A percentile compares a stretch with the other conserved stretches of the same genome.
phyloP scores from a whole-genome alignment of 2,113 vertebrate species.

The Brachyistius frenatus region DNA sequence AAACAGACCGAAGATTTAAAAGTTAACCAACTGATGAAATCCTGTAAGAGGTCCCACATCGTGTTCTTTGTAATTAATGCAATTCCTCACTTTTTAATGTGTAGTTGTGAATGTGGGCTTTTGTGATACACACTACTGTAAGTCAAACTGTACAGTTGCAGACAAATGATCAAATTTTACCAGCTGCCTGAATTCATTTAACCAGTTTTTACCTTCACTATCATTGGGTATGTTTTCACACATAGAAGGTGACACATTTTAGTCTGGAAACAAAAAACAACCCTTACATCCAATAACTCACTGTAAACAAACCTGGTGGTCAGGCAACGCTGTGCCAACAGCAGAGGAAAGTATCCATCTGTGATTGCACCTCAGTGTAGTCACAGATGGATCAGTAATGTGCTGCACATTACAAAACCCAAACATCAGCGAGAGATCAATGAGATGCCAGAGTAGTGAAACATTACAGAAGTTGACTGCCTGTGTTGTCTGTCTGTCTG shows the following conservation, averaged over 20 bases:
- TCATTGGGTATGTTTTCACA: constrained; percentile 29
- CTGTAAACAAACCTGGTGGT: constrained; percentile 45
- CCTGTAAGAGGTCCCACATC: not conserved
- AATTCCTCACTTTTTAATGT: constrained; percentile 23
- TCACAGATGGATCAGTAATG: constrained; percentile 54
- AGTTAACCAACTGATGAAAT: constrained; percentile 4
- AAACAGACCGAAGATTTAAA: not conserved
- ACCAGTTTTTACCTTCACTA: not conserved
- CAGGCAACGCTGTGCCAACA: constrained; percentile 20
- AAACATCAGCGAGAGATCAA: constrained; percentile 27
- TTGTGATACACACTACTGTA: not conserved
- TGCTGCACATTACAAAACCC: constrained; percentile 24
- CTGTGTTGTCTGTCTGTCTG: not conserved
- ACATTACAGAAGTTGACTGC: constrained; percentile 5
- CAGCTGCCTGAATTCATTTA: not conserved
- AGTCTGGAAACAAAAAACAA: constrained; percentile 21
- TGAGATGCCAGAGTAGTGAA: not conserved
- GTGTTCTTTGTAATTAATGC: not conserved
- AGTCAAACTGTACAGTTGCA: not conserved
- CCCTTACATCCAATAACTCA: constrained; percentile 12
- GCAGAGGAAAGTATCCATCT: constrained; percentile 52
- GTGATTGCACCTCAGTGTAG: constrained; percentile 45
- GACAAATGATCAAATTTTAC: not conserved
- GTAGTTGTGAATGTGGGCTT: not conserved
- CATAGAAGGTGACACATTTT: not conserved